Conservation (phyloP, 2,797 vertebrate genomes). For the Hydrolagus colliei region DNA sequence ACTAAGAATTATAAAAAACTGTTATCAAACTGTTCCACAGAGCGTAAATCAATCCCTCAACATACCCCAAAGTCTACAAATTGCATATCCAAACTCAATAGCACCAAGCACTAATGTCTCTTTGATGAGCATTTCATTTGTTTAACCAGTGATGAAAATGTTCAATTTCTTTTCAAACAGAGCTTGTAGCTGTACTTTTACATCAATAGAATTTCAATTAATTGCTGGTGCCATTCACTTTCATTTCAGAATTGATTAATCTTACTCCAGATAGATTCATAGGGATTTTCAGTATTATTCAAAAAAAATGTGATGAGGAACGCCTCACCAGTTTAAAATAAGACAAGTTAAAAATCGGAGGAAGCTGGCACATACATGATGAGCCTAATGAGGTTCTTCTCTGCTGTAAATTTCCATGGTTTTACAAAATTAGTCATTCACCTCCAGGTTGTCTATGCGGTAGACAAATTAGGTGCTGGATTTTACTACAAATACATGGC, state of each 20-base stretch:
- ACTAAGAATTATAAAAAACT: background rate
- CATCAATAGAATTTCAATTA: background rate
- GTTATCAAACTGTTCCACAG: background rate
- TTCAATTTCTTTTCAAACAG: background rate
- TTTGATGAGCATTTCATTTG: background rate
- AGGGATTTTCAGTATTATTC: too few species aligned
- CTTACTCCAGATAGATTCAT: background rate
- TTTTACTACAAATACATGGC: too few species aligned
- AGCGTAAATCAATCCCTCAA: background rate
- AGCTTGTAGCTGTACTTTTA: background rate
- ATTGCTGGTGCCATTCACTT: background rate
- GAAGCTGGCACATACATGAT: background rate
- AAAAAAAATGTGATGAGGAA: background rate
- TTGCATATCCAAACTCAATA: background rate
- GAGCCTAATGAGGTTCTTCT: too few species aligned
- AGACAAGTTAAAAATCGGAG: background rate
- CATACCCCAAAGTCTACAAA: background rate
- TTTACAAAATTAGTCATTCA: too few species aligned
- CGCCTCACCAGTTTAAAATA: background rate
- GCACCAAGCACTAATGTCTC: background rate
- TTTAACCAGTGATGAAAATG: background rate
- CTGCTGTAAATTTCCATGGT: too few species aligned
- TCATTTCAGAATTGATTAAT: background rate
- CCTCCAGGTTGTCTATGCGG: too few species aligned
- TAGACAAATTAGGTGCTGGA: too few species aligned